phyloP scores from a whole-genome alignment of 2,797 vertebrate genomes.

The Enteromius mattozi region DNA sequence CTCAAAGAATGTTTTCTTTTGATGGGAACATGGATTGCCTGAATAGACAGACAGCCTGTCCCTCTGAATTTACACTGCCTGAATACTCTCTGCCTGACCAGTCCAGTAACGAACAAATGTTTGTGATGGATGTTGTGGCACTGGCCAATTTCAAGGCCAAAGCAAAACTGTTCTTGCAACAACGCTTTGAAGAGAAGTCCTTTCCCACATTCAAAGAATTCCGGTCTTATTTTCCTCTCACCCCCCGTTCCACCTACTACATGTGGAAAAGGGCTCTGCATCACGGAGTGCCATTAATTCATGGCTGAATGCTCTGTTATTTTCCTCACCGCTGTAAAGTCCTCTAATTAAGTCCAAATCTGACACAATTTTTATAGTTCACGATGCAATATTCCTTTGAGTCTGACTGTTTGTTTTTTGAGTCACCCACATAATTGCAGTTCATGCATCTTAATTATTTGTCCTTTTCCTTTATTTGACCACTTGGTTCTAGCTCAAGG shows the following conservation, averaged over 20 bases:
- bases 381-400: constrained; percentile 17
- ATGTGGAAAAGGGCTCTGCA: constrained; percentile 98
- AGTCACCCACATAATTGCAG: constrained; percentile 58
- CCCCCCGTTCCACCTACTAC: constrained; percentile 95
- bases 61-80: constrained; percentile 55
- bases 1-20: constrained; percentile 43
- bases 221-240: constrained; percentile 89
- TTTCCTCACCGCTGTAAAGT: not conserved
- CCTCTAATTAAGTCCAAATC: not conserved
- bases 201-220: constrained; percentile 97
- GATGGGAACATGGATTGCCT: constrained; percentile 55
- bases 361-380: not conserved
- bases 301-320: constrained; percentile 71
- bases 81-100: constrained; percentile 65
- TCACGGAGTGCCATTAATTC: constrained; percentile 89
- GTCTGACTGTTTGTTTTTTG: not conserved
- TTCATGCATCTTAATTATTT: constrained; percentile 67
- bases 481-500: constrained; percentile 68
- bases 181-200: constrained; percentile 90
- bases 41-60: constrained; percentile 42
- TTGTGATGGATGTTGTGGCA: constrained; percentile 88
- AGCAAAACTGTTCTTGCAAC: constrained; percentile 94
- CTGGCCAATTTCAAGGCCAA: constrained; percentile 93
- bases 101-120: constrained; percentile 76
- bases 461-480: constrained; percentile 54